phyloP scores from a whole-genome alignment of 2,113 vertebrate species.

The Ptyas mucosa region DNA sequence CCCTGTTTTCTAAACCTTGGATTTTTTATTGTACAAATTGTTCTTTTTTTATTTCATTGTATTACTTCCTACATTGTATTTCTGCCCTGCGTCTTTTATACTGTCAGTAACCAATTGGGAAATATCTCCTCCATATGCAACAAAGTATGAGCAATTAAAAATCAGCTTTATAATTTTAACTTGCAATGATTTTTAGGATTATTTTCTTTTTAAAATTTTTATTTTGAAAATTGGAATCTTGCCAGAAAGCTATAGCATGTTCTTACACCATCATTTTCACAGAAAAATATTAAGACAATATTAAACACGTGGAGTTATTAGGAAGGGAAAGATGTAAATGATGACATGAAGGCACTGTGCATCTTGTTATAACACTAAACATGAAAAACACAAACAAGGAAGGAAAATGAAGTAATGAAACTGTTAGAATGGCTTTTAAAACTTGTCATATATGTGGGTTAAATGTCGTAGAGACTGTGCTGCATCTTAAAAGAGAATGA shows the following conservation, averaged over 20 bases:
- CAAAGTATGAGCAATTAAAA: conserved; percentile 35
- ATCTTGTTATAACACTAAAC: conserved; percentile 61
- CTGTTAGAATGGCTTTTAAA: conserved; percentile 70
- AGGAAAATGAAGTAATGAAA: conserved; percentile 68
- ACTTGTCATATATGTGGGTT: conserved; percentile 70
- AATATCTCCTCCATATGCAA: conserved; percentile 33
- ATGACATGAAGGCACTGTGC: conserved; percentile 53
- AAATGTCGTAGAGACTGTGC: conserved; percentile 62
- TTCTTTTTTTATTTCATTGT: neutral
- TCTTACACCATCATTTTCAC: conserved; percentile 52
- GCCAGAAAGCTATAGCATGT: conserved; percentile 69
- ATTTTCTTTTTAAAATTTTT: conserved; percentile 10
- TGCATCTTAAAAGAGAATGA: conserved; percentile 59
- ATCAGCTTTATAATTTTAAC: conserved; percentile 23
- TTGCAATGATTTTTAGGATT: neutral
- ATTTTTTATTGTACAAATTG: neutral
- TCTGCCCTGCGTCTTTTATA: conserved; percentile 26
- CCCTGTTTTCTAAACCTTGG: neutral
- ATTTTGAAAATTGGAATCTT: conserved; percentile 64
- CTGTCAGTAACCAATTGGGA: conserved; percentile 11
- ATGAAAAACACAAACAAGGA: conserved; percentile 55
- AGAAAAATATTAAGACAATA: conserved; percentile 50
- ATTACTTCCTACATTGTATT: conserved; percentile 21
- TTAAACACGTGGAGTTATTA: conserved; percentile 59
- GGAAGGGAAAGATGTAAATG: conserved; percentile 51